Percentiles rank a stretch among this genome's conserved stretches.
phyloP scores from a whole-genome alignment of 2,113 vertebrate species.

The Setophaga coronata region DNA sequence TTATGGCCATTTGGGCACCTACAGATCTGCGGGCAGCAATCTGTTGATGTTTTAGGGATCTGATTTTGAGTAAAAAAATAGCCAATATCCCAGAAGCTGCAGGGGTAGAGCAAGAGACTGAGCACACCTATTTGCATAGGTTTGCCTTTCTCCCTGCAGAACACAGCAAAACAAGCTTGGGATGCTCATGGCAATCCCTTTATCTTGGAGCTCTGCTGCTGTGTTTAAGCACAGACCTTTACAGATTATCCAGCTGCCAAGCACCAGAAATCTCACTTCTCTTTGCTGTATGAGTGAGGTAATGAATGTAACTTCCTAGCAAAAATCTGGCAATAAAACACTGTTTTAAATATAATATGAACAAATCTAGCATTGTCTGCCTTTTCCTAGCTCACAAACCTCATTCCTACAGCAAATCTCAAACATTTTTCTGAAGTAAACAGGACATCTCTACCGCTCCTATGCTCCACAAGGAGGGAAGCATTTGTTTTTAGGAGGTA shows the following conservation, averaged over 20 bases:
- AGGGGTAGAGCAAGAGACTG: background rate
- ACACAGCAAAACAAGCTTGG: background rate
- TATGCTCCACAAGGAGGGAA: background rate
- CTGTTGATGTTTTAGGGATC: background rate
- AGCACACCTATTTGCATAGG: background rate
- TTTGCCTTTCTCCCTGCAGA: background rate
- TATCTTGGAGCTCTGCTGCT: background rate
- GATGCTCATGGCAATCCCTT: background rate
- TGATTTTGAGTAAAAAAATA: background rate
- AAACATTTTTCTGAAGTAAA: background rate
- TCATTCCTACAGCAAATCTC: background rate
- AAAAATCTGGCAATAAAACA: background rate
- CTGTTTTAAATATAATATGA: background rate
- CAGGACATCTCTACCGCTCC: background rate
- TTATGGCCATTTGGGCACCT: background rate
- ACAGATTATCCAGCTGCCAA: background rate
- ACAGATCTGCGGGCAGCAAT: background rate
- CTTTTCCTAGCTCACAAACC: background rate
- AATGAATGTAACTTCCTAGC: background rate
- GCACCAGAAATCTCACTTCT: background rate
- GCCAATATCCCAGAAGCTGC: background rate
- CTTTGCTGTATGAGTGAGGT: background rate
- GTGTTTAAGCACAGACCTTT: background rate
- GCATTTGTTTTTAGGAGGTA: background rate
- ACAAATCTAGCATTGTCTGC: background rate